These are phyloP conservation scores for Pituophis catenifer DNA, from an alignment of 2,113 vertebrate genomes.

Conservation along the genomic window DNA sequence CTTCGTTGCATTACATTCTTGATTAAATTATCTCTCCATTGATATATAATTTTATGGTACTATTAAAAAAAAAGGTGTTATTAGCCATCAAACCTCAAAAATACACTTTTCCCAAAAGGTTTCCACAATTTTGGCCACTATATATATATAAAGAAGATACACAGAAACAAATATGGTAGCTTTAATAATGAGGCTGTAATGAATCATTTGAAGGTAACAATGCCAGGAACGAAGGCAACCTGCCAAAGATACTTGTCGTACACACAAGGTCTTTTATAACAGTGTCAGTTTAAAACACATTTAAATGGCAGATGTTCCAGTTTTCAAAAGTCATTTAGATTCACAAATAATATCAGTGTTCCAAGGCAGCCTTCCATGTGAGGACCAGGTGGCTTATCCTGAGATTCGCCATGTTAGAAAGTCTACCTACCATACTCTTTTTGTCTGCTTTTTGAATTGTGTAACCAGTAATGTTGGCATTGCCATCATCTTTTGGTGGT, in stretches of 20 bases:
- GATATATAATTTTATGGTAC: too few species aligned
- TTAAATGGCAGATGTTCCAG: background rate
- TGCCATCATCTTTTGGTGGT: conserved; percentile 89
- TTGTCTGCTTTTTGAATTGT: conserved; percentile 99
- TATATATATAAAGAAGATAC: background rate
- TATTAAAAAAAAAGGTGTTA: too few species aligned
- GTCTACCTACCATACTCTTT: conserved; percentile 89
- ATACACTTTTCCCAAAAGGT: too few species aligned
- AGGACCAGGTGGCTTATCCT: background rate
- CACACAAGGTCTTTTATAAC: background rate
- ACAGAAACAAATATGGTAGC: background rate
- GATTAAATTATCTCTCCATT: too few species aligned
- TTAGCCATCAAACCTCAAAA: too few species aligned
- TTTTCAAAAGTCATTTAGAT: background rate
- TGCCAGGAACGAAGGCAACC: background rate
- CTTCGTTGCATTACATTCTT: too few species aligned
- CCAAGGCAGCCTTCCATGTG: background rate
- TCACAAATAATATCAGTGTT: background rate
- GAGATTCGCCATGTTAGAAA: background rate
- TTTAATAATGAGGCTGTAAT: background rate
- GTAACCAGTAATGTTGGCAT: conserved; percentile 91
- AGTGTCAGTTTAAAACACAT: background rate
- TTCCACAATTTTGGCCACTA: too few species aligned
- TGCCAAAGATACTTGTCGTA: background rate
- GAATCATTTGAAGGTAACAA: background rate